Evolutionary conservation across 2,888 invertebrate species (phyloP), one percentile per base, ranked within the genome.

Genomic region (Pyrgus malvae): DNA sequence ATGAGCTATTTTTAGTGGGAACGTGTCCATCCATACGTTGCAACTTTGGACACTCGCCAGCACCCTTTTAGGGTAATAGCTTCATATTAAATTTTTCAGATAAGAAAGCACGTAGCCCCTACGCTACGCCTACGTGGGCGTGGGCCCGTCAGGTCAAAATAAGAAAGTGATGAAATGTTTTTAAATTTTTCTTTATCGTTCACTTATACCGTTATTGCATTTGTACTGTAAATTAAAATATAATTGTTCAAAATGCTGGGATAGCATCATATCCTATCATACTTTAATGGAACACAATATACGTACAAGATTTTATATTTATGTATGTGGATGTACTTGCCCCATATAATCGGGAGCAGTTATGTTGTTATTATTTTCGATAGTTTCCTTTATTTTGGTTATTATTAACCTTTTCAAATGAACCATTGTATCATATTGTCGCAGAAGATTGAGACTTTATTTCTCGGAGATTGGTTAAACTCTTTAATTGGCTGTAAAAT

Each of bases 1-100:
- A 9, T 31, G 23, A 41, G 50, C 21, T 38, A 50, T 42, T 53
- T 53, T 53, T 53, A 45, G 37, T 45, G 29, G 14, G 29, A 44
- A 29, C 37, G 14, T 25, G 27, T 8, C 29, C 37, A 37, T 45
- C 19, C 51, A 45, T 45, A 53, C 16, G 50, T 29, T 29, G 51
- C 37, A 45, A 38, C n/a, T 19, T 51, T 53, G 44, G 44, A 37
- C 37, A 3, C 8, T 38, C 37, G 44, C 51, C 51, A 53, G 41
- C 37, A 37, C 51, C 51, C 21, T 37, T 53, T 53, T 53, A 38
- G 37, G 51, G 44, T 38, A 45, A 53, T 53, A 53, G 44, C 27
- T 29, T 45, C 27, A 27, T 25, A 42, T 50, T 42, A 42, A 23
- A 23, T 9, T 33, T 51, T 42, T 14, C 12, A 3, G 31, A 31